These are phyloP conservation scores for Hybos culiciformis DNA, from an alignment of 2,888 invertebrate genomes.

Conservation along the genomic window DNA sequence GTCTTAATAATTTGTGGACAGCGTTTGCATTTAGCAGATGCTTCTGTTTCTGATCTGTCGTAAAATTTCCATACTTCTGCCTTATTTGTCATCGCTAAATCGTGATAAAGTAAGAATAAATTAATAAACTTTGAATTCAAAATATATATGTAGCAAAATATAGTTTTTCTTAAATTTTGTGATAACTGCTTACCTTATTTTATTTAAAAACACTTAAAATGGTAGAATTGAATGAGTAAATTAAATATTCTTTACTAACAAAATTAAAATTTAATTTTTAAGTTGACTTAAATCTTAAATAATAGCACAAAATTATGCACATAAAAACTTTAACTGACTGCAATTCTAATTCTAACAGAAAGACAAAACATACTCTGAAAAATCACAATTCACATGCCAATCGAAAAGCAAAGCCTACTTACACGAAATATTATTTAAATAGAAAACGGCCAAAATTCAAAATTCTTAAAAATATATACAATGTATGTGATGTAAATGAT, in stretches of 20 bases:
- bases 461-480: background rate
- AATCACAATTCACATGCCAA: background rate
- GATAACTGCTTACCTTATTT: background rate
- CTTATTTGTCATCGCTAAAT: constrained; percentile 1
- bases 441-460: background rate
- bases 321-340: background rate
- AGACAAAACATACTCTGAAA: background rate
- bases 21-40: constrained; percentile 1
- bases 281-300: background rate
- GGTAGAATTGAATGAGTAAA: background rate
- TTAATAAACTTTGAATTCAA: background rate
- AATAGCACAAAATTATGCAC: background rate
- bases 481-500: background rate
- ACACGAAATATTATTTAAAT: background rate
- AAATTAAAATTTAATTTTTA: background rate
- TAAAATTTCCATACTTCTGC: background rate
- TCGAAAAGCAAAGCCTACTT: background rate
- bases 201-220: background rate
- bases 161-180: background rate
- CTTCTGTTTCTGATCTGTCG: constrained; percentile 1
- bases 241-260: background rate
- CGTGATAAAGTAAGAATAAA: background rate
- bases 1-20: constrained; percentile 1
- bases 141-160: constrained; percentile 2
- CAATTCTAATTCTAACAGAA: background rate